Conservation (phyloP, 1,140 invertebrate species). For the Phymastichus coffea region DNA sequence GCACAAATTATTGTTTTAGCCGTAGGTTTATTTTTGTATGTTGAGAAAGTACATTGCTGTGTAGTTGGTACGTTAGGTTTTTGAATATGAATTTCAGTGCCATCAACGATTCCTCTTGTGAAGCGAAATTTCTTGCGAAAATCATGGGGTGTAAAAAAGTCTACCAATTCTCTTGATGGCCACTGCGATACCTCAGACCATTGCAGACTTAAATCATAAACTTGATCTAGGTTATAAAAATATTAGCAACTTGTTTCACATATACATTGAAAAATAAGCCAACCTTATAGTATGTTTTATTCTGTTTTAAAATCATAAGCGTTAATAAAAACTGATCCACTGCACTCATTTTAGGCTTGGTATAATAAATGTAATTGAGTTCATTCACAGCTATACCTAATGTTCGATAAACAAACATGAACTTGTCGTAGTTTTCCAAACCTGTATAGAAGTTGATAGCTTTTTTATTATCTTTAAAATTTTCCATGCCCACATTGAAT, state of each 20-base stretch:
- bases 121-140: constrained; percentile 23
- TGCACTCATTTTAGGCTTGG: background rate
- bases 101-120: constrained; percentile 34
- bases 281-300: constrained; percentile 13
- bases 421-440: constrained; percentile 21
- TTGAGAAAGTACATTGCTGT: background rate
- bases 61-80: constrained; percentile 16
- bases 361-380: constrained; percentile 10
- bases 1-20: background rate
- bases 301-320: constrained; percentile 9
- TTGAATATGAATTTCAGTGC: constrained; percentile 33
- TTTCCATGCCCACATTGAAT: background rate
- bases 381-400: constrained; percentile 1
- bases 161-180: constrained; percentile 22
- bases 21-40: background rate
- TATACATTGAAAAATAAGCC: constrained; percentile 12
- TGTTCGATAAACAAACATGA: constrained; percentile 8
- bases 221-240: constrained; percentile 22
- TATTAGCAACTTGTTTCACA: constrained; percentile 12
- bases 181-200: constrained; percentile 16
- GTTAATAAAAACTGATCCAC: constrained; percentile 16
- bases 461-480: constrained; percentile 11
- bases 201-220: constrained; percentile 22
- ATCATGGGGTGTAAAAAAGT: constrained; percentile 19
- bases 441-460: constrained; percentile 20